Evolutionary conservation across 2,797 vertebrate genomes (phyloP).

Genomic region (Rhincodon typus): DNA sequence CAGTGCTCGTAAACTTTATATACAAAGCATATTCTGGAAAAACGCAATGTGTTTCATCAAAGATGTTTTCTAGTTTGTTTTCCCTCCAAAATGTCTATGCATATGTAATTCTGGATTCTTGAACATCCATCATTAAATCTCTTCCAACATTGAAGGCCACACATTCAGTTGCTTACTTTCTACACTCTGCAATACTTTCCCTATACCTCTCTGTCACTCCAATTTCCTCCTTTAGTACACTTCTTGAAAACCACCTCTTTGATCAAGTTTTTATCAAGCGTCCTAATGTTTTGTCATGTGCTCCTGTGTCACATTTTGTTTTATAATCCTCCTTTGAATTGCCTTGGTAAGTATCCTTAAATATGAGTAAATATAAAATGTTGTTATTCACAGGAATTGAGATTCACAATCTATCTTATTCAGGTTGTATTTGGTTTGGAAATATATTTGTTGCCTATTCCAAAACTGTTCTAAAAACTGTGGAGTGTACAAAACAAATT

Average conservation of each 20-base stretch:
- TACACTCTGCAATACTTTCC: background rate
- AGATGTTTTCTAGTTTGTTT: background rate
- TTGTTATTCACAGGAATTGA: background rate
- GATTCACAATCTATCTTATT: background rate
- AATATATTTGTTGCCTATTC: background rate
- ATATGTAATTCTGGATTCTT: background rate
- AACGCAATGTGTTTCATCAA: background rate
- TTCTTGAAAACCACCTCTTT: background rate
- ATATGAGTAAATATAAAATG: background rate
- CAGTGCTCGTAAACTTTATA: background rate
- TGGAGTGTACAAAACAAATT: background rate
- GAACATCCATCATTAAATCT: background rate
- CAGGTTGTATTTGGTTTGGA: background rate
- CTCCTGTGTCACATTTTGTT: background rate
- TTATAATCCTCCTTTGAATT: background rate
- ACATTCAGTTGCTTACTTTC: background rate
- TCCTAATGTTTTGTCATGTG: background rate
- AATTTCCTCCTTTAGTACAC: background rate
- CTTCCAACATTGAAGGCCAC: background rate
- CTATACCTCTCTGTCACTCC: background rate
- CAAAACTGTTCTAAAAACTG: background rate
- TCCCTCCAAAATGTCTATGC: background rate
- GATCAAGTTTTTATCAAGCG: background rate
- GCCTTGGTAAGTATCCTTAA: background rate
- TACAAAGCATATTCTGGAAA: background rate